Evolutionary conservation across 2,888 invertebrate species (phyloP).

Genomic region (Ophraella communa): DNA sequence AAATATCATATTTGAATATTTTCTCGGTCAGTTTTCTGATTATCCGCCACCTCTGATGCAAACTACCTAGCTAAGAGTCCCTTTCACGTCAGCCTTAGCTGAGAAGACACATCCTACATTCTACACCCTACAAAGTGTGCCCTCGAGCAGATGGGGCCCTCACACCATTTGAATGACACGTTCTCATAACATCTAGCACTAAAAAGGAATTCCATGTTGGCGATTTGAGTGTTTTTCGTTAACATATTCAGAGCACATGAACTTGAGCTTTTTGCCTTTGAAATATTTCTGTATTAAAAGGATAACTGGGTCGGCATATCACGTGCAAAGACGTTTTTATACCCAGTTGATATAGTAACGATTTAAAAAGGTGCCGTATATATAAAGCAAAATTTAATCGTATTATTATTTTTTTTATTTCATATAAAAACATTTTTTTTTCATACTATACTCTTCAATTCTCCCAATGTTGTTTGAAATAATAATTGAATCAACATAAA

Average conservation of each 20-base stretch:
- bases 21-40: not conserved
- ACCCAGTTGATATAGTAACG: not conserved
- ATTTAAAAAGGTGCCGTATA: not conserved
- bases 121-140: conserved; percentile 15
- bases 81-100: conserved; percentile 6
- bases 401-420: too few species aligned
- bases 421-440: too few species aligned
- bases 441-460: too few species aligned
- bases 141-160: conserved; percentile 22
- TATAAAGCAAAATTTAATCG: too few species aligned
- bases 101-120: conserved; percentile 10
- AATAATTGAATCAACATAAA: too few species aligned
- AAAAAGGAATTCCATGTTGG: conserved; percentile 27
- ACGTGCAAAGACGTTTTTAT: not conserved
- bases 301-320: not conserved
- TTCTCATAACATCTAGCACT: conserved; percentile 23
- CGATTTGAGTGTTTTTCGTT: conserved; percentile 26
- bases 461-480: too few species aligned
- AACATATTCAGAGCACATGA: conserved; percentile 20
- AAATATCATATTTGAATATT: not conserved
- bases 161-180: conserved; percentile 25
- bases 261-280: conserved; percentile 10
- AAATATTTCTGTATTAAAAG: conserved; percentile 13
- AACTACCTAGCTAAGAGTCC: conserved; percentile 8
- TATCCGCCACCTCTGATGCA: not conserved